Percentiles rank a stretch among this genome's conserved stretches.
Evolutionary conservation across 2,888 invertebrate genomes (phyloP).

Genomic region (Dysmachus trigonus): DNA sequence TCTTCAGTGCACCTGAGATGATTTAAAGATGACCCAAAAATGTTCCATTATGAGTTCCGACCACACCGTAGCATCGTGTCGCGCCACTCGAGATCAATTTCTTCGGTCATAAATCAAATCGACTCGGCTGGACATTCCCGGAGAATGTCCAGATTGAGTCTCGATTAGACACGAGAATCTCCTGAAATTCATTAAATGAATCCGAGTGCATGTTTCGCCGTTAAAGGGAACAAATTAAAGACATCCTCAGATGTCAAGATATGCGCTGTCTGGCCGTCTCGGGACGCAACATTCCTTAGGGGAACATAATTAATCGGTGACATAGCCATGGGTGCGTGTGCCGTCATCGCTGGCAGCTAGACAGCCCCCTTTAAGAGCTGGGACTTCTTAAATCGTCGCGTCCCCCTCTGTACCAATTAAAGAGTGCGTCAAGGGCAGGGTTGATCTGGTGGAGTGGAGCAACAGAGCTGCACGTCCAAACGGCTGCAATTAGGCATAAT

Average conservation of each 20-base stretch:
- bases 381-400: neutral
- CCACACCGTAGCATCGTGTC: neutral
- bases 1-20: neutral
- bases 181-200: neutral
- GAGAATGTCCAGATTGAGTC: neutral
- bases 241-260: neutral
- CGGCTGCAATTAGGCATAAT: neutral
- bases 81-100: neutral
- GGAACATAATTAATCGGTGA: constrained; percentile 6
- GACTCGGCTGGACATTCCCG: neutral
- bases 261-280: neutral
- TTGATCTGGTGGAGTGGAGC: neutral
- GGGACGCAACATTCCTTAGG: neutral
- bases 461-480: neutral
- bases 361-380: neutral
- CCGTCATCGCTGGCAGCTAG: neutral
- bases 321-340: neutral
- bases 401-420: neutral
- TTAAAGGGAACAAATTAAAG: constrained; percentile 15
- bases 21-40: constrained; percentile 22
- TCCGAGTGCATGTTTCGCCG: neutral
- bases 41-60: neutral
- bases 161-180: neutral
- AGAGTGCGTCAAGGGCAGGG: neutral
- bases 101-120: neutral